These are phyloP conservation scores for Trilocha varians DNA, from an alignment of 2,888 invertebrate genomes.

Conservation along the genomic window DNA sequence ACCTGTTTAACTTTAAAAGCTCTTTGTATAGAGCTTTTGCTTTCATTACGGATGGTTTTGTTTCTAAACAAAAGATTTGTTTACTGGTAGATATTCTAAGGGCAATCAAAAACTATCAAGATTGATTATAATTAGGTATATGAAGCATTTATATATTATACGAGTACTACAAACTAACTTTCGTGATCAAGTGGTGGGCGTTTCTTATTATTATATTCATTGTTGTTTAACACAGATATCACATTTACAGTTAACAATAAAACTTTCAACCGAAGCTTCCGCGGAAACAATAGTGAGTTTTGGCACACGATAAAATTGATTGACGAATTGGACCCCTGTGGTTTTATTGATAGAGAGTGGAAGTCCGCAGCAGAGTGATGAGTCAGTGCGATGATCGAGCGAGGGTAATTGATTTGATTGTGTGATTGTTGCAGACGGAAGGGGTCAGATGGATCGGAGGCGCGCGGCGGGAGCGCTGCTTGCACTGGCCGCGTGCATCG, in stretches of 20 bases:
- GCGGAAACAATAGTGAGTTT: neutral
- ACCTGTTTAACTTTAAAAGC: too few relatives aligned
- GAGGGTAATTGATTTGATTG: conserved; percentile 33
- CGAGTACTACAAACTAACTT: too few relatives aligned
- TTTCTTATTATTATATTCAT: too few relatives aligned
- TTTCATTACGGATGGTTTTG: too few relatives aligned
- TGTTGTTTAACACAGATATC: too few relatives aligned
- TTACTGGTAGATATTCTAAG: too few relatives aligned
- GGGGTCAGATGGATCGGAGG: conserved; percentile 68
- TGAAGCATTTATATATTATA: too few relatives aligned
- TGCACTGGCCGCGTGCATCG: conserved; percentile 67
- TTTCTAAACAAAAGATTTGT: too few relatives aligned
- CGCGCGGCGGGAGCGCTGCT: conserved; percentile 70
- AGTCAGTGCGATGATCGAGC: conserved; percentile 9
- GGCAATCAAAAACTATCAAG: too few relatives aligned
- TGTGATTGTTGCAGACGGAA: conserved; percentile 57
- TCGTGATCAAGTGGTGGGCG: too few relatives aligned
- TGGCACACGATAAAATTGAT: neutral
- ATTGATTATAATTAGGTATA: too few relatives aligned
- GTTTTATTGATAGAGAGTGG: conserved; percentile 9
- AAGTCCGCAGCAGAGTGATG: conserved; percentile 8
- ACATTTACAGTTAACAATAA: neutral
- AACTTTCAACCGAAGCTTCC: neutral
- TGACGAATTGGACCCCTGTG: neutral
- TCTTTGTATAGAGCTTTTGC: too few relatives aligned